Evolutionary conservation across 1,140 invertebrate species (phyloP).

Genomic region (Rhagoletis zephyria): DNA sequence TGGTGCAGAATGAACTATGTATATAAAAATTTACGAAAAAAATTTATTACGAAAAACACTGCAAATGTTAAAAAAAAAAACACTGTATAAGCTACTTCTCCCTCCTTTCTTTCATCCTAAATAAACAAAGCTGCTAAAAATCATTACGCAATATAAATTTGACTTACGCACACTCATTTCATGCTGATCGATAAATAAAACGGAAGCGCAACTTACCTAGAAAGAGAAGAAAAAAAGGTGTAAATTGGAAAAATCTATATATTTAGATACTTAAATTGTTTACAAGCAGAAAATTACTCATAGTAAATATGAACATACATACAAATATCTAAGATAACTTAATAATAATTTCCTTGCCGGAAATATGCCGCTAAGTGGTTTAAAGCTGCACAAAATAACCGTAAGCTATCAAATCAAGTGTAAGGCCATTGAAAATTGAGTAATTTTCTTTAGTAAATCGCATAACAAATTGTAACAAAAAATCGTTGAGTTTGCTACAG

Average conservation of each 20-base stretch:
- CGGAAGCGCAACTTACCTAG: constrained; percentile 51
- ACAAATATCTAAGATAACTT: not conserved
- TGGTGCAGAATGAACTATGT: too few species aligned
- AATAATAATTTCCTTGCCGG: not conserved
- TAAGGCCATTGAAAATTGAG: not conserved
- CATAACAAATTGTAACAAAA: not conserved
- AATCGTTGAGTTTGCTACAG: not conserved
- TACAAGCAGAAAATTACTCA: not conserved
- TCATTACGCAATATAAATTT: constrained; percentile 9
- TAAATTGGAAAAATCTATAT: not conserved
- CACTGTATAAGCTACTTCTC: not conserved
- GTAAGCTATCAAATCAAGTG: not conserved
- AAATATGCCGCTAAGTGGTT: not conserved
- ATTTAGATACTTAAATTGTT: not conserved
- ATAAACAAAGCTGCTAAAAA: not conserved
- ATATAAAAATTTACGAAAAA: too few species aligned
- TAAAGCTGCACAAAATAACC: not conserved
- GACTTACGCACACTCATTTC: not conserved
- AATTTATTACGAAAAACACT: too few species aligned
- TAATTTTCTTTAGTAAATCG: not conserved
- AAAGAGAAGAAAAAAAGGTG: constrained; percentile 43
- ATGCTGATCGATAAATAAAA: constrained; percentile 6
- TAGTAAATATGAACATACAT: not conserved
- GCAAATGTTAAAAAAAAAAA: too few species aligned
- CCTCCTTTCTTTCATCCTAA: not conserved